Evolutionary conservation across 2,113 vertebrate genomes (phyloP).

Genomic region (Anarhynchus alexandrinus): DNA sequence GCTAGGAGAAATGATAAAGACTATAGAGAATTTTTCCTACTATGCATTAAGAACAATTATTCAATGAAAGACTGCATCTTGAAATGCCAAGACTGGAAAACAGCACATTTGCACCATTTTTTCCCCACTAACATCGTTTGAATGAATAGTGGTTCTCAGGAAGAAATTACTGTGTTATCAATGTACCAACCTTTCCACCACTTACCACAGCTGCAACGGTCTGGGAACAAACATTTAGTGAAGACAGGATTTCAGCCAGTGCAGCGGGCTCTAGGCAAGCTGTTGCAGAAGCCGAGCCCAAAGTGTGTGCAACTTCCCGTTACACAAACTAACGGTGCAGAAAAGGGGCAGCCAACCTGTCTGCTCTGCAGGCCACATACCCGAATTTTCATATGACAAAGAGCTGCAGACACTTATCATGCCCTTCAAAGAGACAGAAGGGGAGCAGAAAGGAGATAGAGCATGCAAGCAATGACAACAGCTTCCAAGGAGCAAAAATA

Average conservation of each 20-base stretch:
- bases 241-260: not conserved
- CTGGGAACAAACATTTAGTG: constrained; percentile 33
- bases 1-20: not conserved
- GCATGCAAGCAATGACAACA: not conserved
- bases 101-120: constrained; percentile 10
- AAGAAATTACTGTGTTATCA: constrained; percentile 63
- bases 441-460: not conserved
- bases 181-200: constrained; percentile 36
- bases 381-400: fast-evolving
- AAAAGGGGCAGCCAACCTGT: not conserved
- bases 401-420: not conserved
- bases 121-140: constrained; percentile 6
- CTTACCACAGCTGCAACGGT: constrained; percentile 40
- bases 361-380: not conserved
- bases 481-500: not conserved
- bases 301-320: fast-evolving
- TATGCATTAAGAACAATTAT: not conserved
- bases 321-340: fast-evolving
- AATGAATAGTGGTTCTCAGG: constrained; percentile 52
- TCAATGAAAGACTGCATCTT: constrained; percentile 3
- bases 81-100: constrained; percentile 36
- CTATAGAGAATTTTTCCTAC: not conserved
- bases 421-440: not conserved
- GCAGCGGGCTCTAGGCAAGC: not conserved
- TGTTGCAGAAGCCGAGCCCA: not conserved